Evolutionary conservation across 2,888 invertebrate genomes (phyloP).

Genomic region (Diaphora mendica): DNA sequence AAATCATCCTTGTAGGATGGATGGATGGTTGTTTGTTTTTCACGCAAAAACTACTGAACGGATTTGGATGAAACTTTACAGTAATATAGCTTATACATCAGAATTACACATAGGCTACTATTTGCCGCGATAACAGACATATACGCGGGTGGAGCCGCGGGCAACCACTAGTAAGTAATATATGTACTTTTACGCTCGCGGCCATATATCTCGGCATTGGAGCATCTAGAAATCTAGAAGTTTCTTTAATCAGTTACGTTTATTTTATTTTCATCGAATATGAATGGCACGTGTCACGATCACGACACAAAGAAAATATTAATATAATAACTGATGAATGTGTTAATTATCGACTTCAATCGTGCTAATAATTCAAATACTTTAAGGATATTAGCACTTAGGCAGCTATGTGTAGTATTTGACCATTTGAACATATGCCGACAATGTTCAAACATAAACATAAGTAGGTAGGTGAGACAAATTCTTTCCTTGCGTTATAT

Average conservation of each 20-base stretch:
- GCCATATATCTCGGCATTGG: not conserved
- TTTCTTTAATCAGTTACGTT: not conserved
- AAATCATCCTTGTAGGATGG: constrained; percentile 41
- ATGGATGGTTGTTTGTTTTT: too few relatives aligned
- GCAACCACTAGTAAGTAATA: constrained; percentile 23
- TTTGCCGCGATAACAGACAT: too few relatives aligned
- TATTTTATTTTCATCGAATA: not conserved
- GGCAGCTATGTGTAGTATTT: not conserved
- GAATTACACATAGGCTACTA: too few relatives aligned
- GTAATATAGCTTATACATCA: too few relatives aligned
- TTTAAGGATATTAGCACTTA: constrained; percentile 10
- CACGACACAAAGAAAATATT: not conserved
- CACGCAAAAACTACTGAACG: too few relatives aligned
- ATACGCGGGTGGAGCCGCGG: too few relatives aligned
- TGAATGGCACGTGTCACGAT: not conserved
- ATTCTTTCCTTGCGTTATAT: not conserved
- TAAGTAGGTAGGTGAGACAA: not conserved
- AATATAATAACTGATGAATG: not conserved
- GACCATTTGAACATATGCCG: not conserved
- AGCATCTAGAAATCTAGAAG: not conserved
- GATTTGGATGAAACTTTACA: too few relatives aligned
- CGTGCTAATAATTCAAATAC: constrained; percentile 8
- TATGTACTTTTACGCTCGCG: too few relatives aligned
- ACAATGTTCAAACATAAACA: not conserved
- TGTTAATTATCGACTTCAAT: constrained; percentile 5